phyloP scores from a whole-genome alignment of 2,888 invertebrate species.

The Drosophila monieri region DNA sequence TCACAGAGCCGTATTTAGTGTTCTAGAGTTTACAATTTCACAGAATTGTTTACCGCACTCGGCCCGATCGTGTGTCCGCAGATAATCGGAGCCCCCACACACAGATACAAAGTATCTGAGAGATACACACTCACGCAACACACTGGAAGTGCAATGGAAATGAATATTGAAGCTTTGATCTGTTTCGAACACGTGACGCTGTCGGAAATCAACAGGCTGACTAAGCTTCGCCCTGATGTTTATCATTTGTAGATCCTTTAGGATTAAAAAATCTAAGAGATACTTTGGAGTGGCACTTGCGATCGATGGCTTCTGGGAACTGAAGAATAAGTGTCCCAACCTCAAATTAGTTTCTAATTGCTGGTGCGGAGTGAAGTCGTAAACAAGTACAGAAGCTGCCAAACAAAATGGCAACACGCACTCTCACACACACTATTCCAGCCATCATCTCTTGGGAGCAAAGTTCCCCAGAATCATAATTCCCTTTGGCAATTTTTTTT shows the following conservation, averaged over 20 bases:
- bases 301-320: neutral
- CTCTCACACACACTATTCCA: neutral
- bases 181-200: constrained; percentile 34
- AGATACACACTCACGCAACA: neutral
- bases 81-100: constrained; percentile 27
- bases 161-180: constrained; percentile 25
- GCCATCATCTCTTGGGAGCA: constrained; percentile 17
- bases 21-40: constrained; percentile 54
- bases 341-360: constrained; percentile 24
- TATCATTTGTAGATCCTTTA: neutral
- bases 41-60: constrained; percentile 55
- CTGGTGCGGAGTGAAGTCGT: constrained; percentile 22
- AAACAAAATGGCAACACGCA: constrained; percentile 23
- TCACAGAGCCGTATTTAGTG: constrained; percentile 24
- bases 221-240: too few species aligned
- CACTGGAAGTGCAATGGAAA: constrained; percentile 3
- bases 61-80: constrained; percentile 42
- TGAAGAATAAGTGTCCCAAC: constrained; percentile 6
- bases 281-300: neutral
- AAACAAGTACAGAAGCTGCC: constrained; percentile 33
- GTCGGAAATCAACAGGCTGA: constrained; percentile 23
- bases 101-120: constrained; percentile 16
- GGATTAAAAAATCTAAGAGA: neutral
- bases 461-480: constrained; percentile 36
- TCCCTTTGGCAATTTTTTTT: neutral